These are phyloP conservation scores for Callithrix jacchus DNA, from an alignment of 2,113 vertebrate species.

Conservation along the genomic window DNA sequence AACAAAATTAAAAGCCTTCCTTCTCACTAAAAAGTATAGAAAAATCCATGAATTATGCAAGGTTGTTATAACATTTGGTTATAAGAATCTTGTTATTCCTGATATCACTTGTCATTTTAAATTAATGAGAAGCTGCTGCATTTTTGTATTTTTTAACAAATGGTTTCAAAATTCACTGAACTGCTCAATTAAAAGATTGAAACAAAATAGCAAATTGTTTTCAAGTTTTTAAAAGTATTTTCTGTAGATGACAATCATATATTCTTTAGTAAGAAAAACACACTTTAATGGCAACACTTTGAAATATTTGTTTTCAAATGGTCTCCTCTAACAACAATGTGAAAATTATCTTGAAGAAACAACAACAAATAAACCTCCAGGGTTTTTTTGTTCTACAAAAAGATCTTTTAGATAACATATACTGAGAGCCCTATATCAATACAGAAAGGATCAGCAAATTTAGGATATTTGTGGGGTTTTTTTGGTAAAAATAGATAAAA, in stretches of 20 bases:
- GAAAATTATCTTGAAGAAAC: neutral
- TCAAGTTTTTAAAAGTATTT: neutral
- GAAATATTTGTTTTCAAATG: neutral
- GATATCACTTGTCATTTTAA: neutral
- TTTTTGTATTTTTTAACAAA: neutral
- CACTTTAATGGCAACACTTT: neutral
- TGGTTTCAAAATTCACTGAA: neutral
- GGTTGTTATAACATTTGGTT: neutral
- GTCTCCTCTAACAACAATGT: neutral
- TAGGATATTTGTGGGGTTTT: conserved; percentile 3
- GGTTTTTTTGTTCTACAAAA: neutral
- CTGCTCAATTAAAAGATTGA: neutral
- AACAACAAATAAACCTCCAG: neutral
- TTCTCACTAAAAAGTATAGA: conserved; percentile 10
- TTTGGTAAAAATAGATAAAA: neutral
- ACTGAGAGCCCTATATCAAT: neutral
- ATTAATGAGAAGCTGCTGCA: neutral
- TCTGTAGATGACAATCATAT: neutral
- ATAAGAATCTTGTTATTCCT: neutral
- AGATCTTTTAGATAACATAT: neutral
- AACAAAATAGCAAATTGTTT: conserved; percentile 11
- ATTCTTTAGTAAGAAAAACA: neutral
- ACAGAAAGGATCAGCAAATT: neutral
- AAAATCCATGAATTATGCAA: conserved; percentile 1
- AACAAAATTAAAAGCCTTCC: conserved; percentile 2